Evolutionary conservation across 1,140 invertebrate genomes (phyloP).

Genomic region (Hyposmocoma kahamanoa): DNA sequence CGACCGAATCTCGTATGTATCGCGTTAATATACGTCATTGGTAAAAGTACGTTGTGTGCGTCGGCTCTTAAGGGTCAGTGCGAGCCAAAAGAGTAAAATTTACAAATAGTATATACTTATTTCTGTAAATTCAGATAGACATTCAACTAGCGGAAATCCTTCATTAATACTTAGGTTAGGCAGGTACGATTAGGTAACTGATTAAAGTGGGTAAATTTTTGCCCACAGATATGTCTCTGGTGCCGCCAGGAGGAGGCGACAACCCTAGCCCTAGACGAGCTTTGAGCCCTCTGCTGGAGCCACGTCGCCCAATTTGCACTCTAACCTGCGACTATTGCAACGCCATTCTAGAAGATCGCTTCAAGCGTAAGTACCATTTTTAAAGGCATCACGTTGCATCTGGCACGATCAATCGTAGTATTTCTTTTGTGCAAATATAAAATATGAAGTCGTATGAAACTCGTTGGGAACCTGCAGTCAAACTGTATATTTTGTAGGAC

Average conservation of each 20-base stretch:
- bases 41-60: too few species aligned
- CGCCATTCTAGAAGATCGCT: conserved; percentile 78
- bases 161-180: too few species aligned
- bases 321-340: conserved; percentile 82
- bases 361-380: conserved; percentile 73
- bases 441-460: background rate
- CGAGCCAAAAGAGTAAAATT: too few species aligned
- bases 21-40: too few species aligned
- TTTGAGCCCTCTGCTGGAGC: conserved; percentile 80
- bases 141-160: too few species aligned
- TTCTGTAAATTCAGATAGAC: too few species aligned
- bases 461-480: background rate
- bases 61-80: too few species aligned
- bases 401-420: too few species aligned
- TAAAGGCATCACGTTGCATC: background rate
- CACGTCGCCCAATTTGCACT: conserved; percentile 81
- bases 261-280: conserved; percentile 77
- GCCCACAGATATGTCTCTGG: conserved; percentile 64
- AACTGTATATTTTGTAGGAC: background rate
- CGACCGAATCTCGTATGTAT: too few species aligned
- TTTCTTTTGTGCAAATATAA: too few species aligned
- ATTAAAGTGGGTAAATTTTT: conserved; percentile 8
- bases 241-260: conserved; percentile 65
- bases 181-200: too few species aligned
- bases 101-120: too few species aligned